Percentiles rank a stretch among this genome's conserved stretches.
Conservation (phyloP, 2,113 vertebrate species). For the Macroglossus sobrinus region DNA sequence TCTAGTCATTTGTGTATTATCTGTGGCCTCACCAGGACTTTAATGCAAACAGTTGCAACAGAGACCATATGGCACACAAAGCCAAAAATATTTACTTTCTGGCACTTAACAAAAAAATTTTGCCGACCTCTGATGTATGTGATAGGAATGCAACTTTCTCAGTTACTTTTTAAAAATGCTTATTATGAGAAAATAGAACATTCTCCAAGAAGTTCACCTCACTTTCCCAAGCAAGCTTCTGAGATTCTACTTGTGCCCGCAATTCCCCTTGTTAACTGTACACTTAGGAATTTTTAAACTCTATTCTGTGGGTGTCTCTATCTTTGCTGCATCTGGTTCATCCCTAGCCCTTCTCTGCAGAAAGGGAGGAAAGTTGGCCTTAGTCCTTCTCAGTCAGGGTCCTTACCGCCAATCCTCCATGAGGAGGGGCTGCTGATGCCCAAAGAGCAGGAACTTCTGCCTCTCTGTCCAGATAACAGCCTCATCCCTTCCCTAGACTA, state of each 20-base stretch:
- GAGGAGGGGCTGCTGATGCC: too few species aligned
- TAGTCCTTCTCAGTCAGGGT: neutral
- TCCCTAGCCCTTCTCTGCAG: neutral
- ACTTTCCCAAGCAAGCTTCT: neutral
- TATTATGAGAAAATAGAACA: neutral
- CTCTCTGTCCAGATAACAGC: neutral
- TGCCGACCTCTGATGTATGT: neutral
- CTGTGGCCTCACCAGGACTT: neutral
- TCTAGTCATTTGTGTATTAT: neutral
- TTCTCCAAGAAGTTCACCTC: neutral
- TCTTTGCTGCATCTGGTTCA: neutral
- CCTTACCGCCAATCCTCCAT: neutral
- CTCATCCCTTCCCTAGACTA: neutral
- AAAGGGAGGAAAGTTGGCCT: neutral
- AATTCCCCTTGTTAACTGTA: neutral
- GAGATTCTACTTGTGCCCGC: accelerated
- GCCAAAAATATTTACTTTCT: neutral
- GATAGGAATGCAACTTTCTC: neutral
- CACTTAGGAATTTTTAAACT: neutral
- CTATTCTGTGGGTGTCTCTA: neutral
- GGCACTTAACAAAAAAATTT: neutral
- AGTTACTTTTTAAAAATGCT: neutral
- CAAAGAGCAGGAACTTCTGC: neutral
- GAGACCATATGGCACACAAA: neutral
- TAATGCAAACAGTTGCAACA: neutral